phyloP scores from a whole-genome alignment of 2,113 vertebrate genomes.

The Pituophis catenifer region DNA sequence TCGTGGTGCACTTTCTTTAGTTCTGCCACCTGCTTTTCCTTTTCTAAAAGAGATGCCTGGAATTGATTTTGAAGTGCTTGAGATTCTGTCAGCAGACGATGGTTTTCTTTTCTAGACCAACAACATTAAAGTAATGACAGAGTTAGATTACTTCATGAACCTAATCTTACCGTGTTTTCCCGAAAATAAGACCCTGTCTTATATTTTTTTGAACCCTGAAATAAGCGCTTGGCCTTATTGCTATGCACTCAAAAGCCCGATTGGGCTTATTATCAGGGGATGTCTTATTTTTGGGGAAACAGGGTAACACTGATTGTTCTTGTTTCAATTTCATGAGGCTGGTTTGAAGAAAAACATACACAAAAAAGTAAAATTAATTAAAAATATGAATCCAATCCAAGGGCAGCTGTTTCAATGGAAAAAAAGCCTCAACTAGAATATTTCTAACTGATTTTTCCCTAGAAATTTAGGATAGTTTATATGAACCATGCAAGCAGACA shows the following conservation, averaged over 20 bases:
- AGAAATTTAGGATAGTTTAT: not conserved
- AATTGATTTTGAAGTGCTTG: slow-evolving; percentile 59
- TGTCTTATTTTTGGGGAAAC: no score
- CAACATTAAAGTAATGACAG: not conserved
- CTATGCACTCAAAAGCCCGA: no score
- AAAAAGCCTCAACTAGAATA: not conserved
- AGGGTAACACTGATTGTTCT: not conserved
- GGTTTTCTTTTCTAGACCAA: slow-evolving; percentile 70
- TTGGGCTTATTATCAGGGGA: no score
- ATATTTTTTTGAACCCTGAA: no score
- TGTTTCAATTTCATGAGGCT: not conserved
- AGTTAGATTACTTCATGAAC: not conserved
- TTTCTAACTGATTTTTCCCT: not conserved
- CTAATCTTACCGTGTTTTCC: not conserved
- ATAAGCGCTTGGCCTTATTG: no score
- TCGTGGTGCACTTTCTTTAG: slow-evolving; percentile 60
- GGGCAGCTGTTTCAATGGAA: not conserved
- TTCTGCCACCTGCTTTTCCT: slow-evolving; percentile 63
- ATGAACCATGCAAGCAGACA: not conserved
- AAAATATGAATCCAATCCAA: not conserved
- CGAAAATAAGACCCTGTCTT: no score
- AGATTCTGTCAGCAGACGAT: slow-evolving; percentile 62
- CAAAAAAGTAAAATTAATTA: not conserved
- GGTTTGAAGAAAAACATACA: not conserved
- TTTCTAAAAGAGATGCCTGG: slow-evolving; percentile 56